Evolutionary conservation across 2,888 invertebrate genomes (phyloP).

Genomic region (Polyploca ridens): DNA sequence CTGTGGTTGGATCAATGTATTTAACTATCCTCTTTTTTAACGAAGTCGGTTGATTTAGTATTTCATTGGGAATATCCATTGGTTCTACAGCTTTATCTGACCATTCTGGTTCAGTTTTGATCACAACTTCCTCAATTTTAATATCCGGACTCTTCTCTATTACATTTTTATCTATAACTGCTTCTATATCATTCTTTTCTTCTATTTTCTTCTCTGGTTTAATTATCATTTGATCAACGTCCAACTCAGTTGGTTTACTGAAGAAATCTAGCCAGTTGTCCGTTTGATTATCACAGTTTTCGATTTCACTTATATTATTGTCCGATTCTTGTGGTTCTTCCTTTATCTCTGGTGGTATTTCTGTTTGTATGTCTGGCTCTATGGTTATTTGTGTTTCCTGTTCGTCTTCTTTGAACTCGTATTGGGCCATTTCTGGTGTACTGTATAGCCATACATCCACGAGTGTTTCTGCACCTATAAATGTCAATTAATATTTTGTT

Average conservation of each 20-base stretch:
- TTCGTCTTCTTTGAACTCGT: conserved; percentile 59
- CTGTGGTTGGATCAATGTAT: conserved; percentile 72
- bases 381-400: conserved; percentile 19
- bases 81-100: neutral
- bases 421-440: conserved; percentile 71
- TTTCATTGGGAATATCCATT: conserved; percentile 49
- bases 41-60: conserved; percentile 46
- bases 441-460: conserved; percentile 89
- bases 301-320: conserved; percentile 17
- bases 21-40: conserved; percentile 72
- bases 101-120: conserved; percentile 20
- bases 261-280: conserved; percentile 77
- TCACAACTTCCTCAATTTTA: conserved; percentile 11
- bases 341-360: conserved; percentile 21
- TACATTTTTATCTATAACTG: conserved; percentile 21
- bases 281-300: conserved; percentile 31
- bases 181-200: conserved; percentile 31
- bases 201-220: conserved; percentile 59
- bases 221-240: conserved; percentile 76
- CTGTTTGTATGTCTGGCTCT: conserved; percentile 14
- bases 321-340: conserved; percentile 20
- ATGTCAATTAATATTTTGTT: conserved; percentile 9
- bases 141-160: conserved; percentile 22
- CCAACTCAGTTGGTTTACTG: conserved; percentile 62
- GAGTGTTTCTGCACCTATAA: conserved; percentile 91